Conservation (phyloP, 2,797 vertebrate species). For the Lacerta bilineata region DNA sequence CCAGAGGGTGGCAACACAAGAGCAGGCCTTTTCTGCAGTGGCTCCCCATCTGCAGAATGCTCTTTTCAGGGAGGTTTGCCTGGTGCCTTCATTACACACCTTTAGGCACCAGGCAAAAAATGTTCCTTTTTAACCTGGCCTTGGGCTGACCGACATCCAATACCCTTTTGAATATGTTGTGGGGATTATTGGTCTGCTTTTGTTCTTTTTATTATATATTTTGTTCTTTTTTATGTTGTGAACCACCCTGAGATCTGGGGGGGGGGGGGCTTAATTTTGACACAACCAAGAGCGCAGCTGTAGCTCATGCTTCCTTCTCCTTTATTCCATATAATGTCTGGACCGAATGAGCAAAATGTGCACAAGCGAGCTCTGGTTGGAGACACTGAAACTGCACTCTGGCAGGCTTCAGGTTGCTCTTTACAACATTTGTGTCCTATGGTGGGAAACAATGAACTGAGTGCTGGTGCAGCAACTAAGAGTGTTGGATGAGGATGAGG, state of each 20-base stretch:
- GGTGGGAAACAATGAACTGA: neutral
- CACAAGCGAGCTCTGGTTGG: neutral
- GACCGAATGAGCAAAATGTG: neutral
- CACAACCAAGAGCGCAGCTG: neutral
- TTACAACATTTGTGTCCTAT: neutral
- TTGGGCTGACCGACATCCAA: too few species aligned
- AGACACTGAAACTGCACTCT: neutral
- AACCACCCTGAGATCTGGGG: too few species aligned
- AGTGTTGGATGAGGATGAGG: neutral
- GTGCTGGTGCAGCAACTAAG: neutral
- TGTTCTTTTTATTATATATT: too few species aligned
- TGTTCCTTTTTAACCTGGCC: too few species aligned
- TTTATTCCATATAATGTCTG: neutral
- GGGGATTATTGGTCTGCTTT: too few species aligned
- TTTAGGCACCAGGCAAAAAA: too few species aligned
- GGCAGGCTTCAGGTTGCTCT: neutral
- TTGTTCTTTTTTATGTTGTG: too few species aligned
- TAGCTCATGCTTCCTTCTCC: neutral
- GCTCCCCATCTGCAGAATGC: neutral
- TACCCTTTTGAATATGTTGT: too few species aligned
- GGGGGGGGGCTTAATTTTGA: neutral
- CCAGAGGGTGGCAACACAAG: too few species aligned
- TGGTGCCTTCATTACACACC: too few species aligned
- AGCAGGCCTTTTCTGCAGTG: too few species aligned
- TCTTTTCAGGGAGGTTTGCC: too few species aligned